Conservation (phyloP, 2,888 invertebrate genomes). For the Mesoligia furuncula region DNA sequence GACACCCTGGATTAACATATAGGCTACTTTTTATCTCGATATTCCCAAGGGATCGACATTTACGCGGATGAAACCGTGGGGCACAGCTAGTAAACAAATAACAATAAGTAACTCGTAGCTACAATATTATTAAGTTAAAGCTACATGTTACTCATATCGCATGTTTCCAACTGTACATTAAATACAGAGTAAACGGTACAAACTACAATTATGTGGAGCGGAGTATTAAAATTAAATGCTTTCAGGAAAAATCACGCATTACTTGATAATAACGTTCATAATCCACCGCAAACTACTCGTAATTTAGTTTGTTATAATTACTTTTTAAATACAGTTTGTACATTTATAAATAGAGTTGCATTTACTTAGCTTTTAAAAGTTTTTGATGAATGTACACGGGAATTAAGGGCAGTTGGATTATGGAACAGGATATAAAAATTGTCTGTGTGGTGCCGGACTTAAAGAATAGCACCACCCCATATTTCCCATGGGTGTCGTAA, state of each 20-base stretch:
- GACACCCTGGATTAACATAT: too few relatives aligned
- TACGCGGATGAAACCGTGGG: too few relatives aligned
- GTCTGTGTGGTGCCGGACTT: too few relatives aligned
- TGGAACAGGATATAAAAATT: not conserved
- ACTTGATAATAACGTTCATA: slow-evolving; percentile 35
- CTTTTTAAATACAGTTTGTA: slow-evolving; percentile 28
- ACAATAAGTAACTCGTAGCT: not conserved
- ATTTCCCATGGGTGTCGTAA: too few relatives aligned
- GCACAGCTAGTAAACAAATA: not conserved
- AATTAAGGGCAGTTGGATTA: not conserved
- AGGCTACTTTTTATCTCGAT: too few relatives aligned
- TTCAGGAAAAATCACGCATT: slow-evolving; percentile 44
- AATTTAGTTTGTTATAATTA: slow-evolving; percentile 40
- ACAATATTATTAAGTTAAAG: slow-evolving; percentile 15
- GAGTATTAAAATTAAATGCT: slow-evolving; percentile 41
- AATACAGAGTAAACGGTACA: slow-evolving; percentile 30
- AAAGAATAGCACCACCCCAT: too few relatives aligned
- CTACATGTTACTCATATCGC: slow-evolving; percentile 29
- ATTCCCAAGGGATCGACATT: too few relatives aligned
- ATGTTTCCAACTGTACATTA: slow-evolving; percentile 30
- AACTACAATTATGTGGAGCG: too few relatives aligned
- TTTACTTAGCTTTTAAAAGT: not conserved
- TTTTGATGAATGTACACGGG: not conserved
- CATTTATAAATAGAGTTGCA: slow-evolving; percentile 10
- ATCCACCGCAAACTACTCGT: slow-evolving; percentile 11